Percentiles rank a stretch among this genome's conserved stretches.
phyloP scores from a whole-genome alignment of 1,140 invertebrate genomes.

The Neotoxoptera formosana region DNA sequence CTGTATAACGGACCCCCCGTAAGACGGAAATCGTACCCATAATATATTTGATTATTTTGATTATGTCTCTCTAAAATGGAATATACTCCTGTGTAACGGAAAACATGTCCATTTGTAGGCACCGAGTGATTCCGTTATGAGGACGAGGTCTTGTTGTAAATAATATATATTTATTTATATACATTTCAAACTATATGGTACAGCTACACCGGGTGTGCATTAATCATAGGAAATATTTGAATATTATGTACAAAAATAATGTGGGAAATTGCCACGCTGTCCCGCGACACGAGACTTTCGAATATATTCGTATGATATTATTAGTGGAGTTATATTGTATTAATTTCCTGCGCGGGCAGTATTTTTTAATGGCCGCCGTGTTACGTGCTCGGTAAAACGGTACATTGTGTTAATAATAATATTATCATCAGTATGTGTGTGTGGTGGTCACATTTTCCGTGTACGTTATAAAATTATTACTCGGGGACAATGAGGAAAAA shows the following conservation, averaged over 20 bases:
- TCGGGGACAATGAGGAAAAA: not conserved
- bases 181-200: too few species aligned
- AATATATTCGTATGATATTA: not conserved
- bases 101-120: too few species aligned
- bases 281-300: not conserved
- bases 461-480: not conserved
- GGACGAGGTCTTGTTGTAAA: too few species aligned
- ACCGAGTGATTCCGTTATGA: too few species aligned
- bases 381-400: not conserved
- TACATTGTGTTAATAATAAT: not conserved
- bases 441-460: not conserved
- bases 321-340: not conserved
- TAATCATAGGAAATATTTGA: not conserved
- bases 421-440: not conserved
- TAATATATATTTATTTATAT: not conserved
- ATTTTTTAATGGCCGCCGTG: not conserved
- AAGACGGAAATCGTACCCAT: too few species aligned
- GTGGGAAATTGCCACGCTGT: not conserved
- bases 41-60: too few species aligned
- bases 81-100: too few species aligned
- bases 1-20: too few species aligned
- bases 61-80: too few species aligned
- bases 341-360: not conserved
- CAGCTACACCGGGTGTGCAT: too few species aligned
- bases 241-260: not conserved